Percentiles rank a stretch among this genome's conserved stretches.
Conservation (phyloP, 2,888 invertebrate genomes). For the Chalcis sispes region DNA sequence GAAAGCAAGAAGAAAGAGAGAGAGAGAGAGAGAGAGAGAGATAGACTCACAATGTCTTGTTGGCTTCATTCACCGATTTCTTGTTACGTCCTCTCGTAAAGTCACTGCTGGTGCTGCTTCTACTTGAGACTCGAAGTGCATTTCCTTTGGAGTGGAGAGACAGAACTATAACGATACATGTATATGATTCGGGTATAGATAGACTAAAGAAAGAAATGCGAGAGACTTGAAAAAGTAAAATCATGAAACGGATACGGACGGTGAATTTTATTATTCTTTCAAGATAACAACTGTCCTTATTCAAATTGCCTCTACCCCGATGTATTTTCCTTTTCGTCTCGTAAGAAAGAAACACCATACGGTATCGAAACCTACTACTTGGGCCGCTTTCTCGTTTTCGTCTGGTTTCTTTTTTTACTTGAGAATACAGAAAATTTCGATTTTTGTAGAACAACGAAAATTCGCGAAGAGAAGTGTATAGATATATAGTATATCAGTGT, state of each 20-base stretch:
- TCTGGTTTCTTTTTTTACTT: too few species aligned
- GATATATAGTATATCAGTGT: too few species aligned
- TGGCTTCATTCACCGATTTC: constrained; percentile 45
- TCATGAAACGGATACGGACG: constrained; percentile 16
- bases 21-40: background rate
- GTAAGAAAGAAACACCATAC: too few species aligned
- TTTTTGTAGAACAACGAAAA: too few species aligned
- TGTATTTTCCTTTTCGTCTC: too few species aligned
- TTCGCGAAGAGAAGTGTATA: too few species aligned
- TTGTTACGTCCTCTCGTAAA: constrained; percentile 42
- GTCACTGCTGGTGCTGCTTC: background rate
- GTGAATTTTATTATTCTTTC: constrained; percentile 36
- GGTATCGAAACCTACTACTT: too few species aligned
- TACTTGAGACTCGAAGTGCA: constrained; percentile 35
- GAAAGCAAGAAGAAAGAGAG: background rate
- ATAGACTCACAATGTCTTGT: constrained; percentile 4
- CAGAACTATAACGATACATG: too few species aligned
- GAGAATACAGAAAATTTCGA: too few species aligned
- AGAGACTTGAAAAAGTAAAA: constrained; percentile 8
- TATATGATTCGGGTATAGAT: too few species aligned
- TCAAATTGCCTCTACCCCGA: constrained; percentile 34
- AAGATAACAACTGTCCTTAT: constrained; percentile 28
- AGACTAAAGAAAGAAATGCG: background rate
- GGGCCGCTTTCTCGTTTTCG: too few species aligned
- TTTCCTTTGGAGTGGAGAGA: constrained; percentile 22